Conservation (phyloP, 2,888 invertebrate genomes). For the Pharmacophagus antenor region DNA sequence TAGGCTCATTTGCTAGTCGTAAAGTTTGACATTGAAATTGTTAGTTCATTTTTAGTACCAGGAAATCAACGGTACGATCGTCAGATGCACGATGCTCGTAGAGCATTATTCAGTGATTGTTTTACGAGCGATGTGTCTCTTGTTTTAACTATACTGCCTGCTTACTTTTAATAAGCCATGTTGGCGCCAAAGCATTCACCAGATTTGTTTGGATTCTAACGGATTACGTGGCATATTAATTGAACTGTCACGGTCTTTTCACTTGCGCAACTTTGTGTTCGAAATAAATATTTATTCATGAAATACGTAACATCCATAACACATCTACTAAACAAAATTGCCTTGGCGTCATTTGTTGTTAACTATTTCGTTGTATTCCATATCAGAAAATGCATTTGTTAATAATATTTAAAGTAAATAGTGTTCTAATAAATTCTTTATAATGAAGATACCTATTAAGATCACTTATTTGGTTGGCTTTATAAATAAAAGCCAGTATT, state of each 20-base stretch:
- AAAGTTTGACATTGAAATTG: constrained; percentile 73
- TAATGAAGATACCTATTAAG: no score
- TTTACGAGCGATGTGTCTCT: constrained; percentile 43
- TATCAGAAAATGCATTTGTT: no score
- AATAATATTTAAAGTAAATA: not conserved
- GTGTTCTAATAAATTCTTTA: no score
- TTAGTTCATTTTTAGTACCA: constrained; percentile 67
- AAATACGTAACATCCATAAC: constrained; percentile 28
- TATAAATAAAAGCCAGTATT: no score
- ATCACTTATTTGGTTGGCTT: no score
- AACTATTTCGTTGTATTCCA: no score
- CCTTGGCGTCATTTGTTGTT: constrained; percentile 7
- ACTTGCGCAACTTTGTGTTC: constrained; percentile 45
- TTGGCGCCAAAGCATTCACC: constrained; percentile 59
- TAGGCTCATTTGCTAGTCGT: constrained; percentile 64
- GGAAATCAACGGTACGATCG: constrained; percentile 61
- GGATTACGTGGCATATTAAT: constrained; percentile 58
- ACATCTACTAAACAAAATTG: constrained; percentile 2
- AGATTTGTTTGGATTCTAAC: constrained; percentile 55
- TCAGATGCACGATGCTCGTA: constrained; percentile 54
- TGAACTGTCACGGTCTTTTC: constrained; percentile 55
- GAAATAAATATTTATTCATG: constrained; percentile 46
- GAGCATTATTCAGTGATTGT: constrained; percentile 54
- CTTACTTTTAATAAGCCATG: constrained; percentile 45
- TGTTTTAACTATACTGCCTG: constrained; percentile 37